Evolutionary conservation across 2,113 vertebrate genomes (phyloP), one percentile per base, ranked within the genome.

Genomic region (Cottus gobio): DNA sequence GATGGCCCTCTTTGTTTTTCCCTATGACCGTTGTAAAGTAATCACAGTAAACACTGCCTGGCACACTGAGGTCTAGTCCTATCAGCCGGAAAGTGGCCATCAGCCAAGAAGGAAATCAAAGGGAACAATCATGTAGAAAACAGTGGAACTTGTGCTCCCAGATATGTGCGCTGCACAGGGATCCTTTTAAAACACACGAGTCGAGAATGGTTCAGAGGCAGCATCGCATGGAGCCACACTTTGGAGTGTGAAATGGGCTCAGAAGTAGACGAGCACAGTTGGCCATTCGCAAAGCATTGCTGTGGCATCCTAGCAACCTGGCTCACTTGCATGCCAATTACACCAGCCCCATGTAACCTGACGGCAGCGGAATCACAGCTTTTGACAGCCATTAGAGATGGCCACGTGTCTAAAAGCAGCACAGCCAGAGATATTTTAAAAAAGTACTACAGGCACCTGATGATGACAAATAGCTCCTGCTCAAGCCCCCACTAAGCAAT

Each of bases 311-410:
- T 88, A 88, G 90, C 90, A 91, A 92, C 88, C 80, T 56, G 36
- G 68, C 82, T 82, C 80, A 70, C 77, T 84, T 85, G 84, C 92
- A 90, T 91, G 88, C 80, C 87, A 92, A 90, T 92, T 90, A 90
- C 76, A 66, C 42, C 80, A 71, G 60, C 68, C 80, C n/a, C 48
- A 85, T 87, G 85, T 79, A 85, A 85, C 70, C 87, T 71, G 37
- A 63, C 24, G 48, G 71, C 73, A 65, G 67, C 57, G 42, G 52
- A 79, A 74, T 66, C 46, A 67, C 42, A 57, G 72, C 81, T 70
- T 34, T 50, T 34, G 31, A 58, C 78, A 67, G 65, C 82, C 64
- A 73, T 60, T 64, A 79, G 30, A 77, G 15, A 73, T 10, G 44
- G 69, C 46, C 39, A 37, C 56, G 31, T 58, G 68, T 48, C 69